phyloP scores from a whole-genome alignment of 2,113 vertebrate genomes.

The Pluvialis apricaria region DNA sequence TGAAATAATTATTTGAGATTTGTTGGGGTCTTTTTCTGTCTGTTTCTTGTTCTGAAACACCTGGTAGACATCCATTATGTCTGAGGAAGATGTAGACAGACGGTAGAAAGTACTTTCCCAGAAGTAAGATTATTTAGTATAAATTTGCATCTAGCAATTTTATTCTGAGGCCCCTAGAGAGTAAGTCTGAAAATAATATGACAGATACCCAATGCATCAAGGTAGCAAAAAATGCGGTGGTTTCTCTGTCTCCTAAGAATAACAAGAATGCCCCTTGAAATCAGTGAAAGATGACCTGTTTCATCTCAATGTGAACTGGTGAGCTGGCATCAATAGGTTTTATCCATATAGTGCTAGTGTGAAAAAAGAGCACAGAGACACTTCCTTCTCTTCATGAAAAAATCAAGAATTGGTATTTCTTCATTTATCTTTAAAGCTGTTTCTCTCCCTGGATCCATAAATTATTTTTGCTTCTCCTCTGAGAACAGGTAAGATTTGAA shows the following conservation, averaged over 20 bases:
- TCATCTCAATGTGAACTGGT: not conserved
- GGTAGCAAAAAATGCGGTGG: not conserved
- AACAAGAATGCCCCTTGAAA: not conserved
- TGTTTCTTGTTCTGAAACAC: not conserved
- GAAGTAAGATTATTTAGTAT: not conserved
- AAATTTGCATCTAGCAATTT: not conserved
- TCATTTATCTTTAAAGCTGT: not conserved
- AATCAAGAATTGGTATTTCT: not conserved
- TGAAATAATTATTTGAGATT: not conserved
- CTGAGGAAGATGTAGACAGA: not conserved
- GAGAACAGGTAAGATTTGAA: not conserved
- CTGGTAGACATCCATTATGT: not conserved
- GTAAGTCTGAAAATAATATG: not conserved
- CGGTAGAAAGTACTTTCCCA: not conserved
- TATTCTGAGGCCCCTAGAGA: not conserved
- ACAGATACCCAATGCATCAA: not conserved
- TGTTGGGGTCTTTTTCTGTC: not conserved
- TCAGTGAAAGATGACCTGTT: not conserved
- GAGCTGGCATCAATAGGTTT: not conserved
- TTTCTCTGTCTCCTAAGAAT: not conserved
- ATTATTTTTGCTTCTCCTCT: not conserved
- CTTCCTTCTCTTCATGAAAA: not conserved
- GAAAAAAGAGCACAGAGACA: not conserved
- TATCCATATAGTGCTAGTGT: not conserved
- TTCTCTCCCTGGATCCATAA: not conserved